Evolutionary conservation across 1,140 invertebrate species (phyloP).

Genomic region (Aphidius gifuensis): DNA sequence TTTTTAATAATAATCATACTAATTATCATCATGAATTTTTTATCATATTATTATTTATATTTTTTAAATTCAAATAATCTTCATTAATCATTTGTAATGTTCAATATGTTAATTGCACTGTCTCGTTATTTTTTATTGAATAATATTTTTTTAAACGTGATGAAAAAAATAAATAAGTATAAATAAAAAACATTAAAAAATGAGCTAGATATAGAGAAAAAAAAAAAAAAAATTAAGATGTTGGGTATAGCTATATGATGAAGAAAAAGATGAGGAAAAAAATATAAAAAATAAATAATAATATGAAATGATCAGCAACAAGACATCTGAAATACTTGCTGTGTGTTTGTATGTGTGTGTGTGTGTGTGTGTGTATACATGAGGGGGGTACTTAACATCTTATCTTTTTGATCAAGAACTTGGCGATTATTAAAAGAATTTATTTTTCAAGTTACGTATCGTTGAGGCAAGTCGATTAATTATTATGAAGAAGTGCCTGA

Average conservation of each 20-base stretch:
- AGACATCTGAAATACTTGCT: too few species aligned
- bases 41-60: background rate
- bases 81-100: constrained; percentile 1
- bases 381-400: constrained; percentile 23
- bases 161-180: too few species aligned
- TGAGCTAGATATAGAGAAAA: too few species aligned
- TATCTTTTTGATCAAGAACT: constrained; percentile 41
- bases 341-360: too few species aligned
- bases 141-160: too few species aligned
- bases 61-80: background rate
- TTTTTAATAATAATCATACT: background rate
- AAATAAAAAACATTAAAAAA: too few species aligned
- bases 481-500: constrained; percentile 40
- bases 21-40: constrained; percentile 5
- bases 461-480: constrained; percentile 38
- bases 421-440: constrained; percentile 36
- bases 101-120: constrained; percentile 5
- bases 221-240: too few species aligned
- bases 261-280: background rate
- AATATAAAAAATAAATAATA: constrained; percentile 4
- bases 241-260: too few species aligned
- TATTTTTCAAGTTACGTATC: constrained; percentile 11
- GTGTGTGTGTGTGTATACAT: constrained; percentile 17
- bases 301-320: constrained; percentile 1
- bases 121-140: too few species aligned